Percentiles rank a stretch among this genome's conserved stretches.
phyloP scores from a whole-genome alignment of 2,113 vertebrate genomes.

The Hydropotes inermis region DNA sequence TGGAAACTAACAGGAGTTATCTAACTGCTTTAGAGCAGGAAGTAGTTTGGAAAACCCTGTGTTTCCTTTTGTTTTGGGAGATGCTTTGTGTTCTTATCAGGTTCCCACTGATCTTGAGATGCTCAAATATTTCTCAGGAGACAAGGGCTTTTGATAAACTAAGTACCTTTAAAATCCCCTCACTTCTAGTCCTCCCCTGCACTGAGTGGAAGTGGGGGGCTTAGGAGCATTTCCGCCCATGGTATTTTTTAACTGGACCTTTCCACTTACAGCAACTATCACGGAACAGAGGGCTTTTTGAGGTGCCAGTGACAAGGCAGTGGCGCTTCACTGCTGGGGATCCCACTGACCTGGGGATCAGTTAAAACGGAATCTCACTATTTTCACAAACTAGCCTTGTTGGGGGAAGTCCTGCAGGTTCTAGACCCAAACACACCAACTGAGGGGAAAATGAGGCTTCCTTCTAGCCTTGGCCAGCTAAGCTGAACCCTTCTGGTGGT shows the following conservation, averaged over 20 bases:
- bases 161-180: background rate
- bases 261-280: background rate
- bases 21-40: background rate
- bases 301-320: background rate
- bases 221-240: background rate
- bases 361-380: background rate
- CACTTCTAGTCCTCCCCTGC: background rate
- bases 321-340: background rate
- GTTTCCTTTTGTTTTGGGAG: background rate
- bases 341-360: accelerated
- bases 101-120: background rate
- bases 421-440: background rate
- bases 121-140: background rate
- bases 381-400: background rate
- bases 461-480: background rate
- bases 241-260: background rate
- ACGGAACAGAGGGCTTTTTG: background rate
- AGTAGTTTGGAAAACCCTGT: background rate
- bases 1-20: background rate
- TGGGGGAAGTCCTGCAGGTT: background rate
- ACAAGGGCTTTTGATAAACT: background rate
- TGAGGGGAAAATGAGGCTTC: background rate
- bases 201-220: background rate
- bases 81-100: background rate
- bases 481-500: background rate